Percentiles rank a stretch among this genome's conserved stretches.
These are phyloP conservation scores for Emydura subglobosa DNA, from an alignment of 2,113 vertebrate genomes.

Conservation along the genomic window DNA sequence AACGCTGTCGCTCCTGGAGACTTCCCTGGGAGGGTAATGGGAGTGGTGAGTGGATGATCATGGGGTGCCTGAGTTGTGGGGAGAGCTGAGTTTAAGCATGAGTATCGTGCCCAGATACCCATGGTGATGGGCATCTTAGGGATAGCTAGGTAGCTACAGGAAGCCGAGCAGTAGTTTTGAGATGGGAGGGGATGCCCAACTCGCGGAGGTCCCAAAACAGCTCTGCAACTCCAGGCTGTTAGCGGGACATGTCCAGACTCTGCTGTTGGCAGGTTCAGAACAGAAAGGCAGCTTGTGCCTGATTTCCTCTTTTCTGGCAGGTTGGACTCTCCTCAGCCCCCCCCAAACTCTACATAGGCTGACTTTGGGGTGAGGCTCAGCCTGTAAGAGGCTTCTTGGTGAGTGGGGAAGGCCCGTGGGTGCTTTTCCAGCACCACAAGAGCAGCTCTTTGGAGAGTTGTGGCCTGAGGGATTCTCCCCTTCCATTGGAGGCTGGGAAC, in stretches of 20 bases:
- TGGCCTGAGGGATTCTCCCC: background rate
- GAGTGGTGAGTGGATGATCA: background rate
- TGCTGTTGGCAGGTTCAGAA: background rate
- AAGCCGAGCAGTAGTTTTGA: background rate
- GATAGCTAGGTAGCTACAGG: background rate
- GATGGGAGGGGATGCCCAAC: slow-evolving; percentile 2
- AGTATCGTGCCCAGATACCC: background rate
- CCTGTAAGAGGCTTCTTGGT: background rate
- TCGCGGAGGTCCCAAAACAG: background rate
- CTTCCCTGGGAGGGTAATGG: background rate
- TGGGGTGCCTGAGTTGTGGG: background rate
- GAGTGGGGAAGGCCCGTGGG: background rate
- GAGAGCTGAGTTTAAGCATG: accelerated
- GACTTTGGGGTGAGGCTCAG: background rate
- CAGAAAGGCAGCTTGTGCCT: background rate
- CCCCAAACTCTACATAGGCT: accelerated
- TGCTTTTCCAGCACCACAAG: background rate
- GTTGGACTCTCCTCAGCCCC: background rate
- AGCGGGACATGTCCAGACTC: background rate
- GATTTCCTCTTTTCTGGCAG: background rate
- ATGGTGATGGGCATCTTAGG: background rate
- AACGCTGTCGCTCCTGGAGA: accelerated
- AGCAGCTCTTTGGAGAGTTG: background rate
- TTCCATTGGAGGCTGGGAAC: background rate
- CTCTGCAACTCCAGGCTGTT: background rate